Evolutionary conservation across 2,797 vertebrate genomes (phyloP).

Genomic region (Synaphobranchus kaupii): DNA sequence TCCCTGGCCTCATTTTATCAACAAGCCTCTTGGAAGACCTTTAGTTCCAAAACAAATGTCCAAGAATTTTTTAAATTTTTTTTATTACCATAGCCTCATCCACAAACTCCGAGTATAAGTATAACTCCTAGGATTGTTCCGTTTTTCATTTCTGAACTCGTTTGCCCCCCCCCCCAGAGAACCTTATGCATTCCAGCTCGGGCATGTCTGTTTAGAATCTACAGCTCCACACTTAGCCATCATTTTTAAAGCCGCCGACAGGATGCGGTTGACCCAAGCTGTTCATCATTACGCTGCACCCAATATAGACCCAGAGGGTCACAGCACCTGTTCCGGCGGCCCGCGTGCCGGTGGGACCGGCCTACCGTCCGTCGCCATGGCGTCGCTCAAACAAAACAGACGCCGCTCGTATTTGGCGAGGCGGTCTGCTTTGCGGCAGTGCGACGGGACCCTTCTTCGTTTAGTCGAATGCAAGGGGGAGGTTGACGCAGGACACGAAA

Average conservation of each 20-base stretch:
- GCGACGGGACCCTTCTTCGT: slow-evolving; percentile 25
- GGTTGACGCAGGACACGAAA: slow-evolving; percentile 50
- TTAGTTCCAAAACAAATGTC: neutral
- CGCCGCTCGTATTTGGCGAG: neutral
- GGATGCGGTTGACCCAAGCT: neutral
- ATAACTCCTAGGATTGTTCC: neutral
- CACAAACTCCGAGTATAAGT: neutral
- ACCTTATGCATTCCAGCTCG: neutral
- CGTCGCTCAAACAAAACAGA: neutral
- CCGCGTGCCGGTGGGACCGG: neutral
- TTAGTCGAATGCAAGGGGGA: slow-evolving; percentile 45
- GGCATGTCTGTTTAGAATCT: neutral
- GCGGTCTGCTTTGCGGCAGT: neutral
- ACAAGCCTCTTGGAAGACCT: neutral
- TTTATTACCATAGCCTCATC: neutral
- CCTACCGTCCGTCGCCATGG: neutral
- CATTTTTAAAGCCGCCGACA: neutral
- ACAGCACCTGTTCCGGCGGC: neutral
- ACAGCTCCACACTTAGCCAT: neutral
- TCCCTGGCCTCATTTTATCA: neutral
- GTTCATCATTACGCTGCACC: neutral
- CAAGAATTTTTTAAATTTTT: neutral
- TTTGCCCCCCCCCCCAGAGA: neutral
- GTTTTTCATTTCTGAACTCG: neutral
- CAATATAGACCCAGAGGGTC: neutral